A percentile compares a stretch with the other conserved stretches of the same genome.
phyloP scores from a whole-genome alignment of 2,797 vertebrate species.

The Selene dorsalis region DNA sequence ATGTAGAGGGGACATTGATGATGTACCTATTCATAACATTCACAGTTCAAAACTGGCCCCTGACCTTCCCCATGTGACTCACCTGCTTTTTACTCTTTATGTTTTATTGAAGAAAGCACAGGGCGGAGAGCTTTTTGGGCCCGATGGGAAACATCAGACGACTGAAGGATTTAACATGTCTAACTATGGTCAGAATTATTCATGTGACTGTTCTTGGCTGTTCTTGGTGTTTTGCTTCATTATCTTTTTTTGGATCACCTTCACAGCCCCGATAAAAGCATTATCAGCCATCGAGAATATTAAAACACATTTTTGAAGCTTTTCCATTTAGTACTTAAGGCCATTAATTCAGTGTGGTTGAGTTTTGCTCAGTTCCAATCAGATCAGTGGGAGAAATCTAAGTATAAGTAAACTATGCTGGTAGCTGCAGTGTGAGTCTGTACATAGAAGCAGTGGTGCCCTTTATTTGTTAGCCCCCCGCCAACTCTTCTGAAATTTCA shows the following conservation, averaged over 20 bases:
- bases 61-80: constrained; percentile 17
- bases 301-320: background rate
- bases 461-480: background rate
- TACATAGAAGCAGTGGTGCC: background rate
- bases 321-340: background rate
- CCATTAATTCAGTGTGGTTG: background rate
- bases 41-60: constrained; percentile 6
- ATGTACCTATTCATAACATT: constrained; percentile 15
- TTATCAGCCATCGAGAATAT: background rate
- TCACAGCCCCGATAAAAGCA: background rate
- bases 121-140: background rate
- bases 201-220: background rate
- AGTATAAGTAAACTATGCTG: background rate
- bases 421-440: background rate
- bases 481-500: constrained; percentile 4
- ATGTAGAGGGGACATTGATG: constrained; percentile 1
- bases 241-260: background rate
- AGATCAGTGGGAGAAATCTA: background rate
- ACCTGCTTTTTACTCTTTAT: constrained; percentile 3
- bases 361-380: background rate
- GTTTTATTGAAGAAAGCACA: constrained; percentile 19
- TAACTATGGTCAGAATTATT: background rate
- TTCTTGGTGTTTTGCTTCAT: background rate
- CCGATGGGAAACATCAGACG: background rate
- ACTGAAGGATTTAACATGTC: background rate